Evolutionary conservation across 2,113 vertebrate species (phyloP).

Genomic region (Acrocephalus arundinaceus): DNA sequence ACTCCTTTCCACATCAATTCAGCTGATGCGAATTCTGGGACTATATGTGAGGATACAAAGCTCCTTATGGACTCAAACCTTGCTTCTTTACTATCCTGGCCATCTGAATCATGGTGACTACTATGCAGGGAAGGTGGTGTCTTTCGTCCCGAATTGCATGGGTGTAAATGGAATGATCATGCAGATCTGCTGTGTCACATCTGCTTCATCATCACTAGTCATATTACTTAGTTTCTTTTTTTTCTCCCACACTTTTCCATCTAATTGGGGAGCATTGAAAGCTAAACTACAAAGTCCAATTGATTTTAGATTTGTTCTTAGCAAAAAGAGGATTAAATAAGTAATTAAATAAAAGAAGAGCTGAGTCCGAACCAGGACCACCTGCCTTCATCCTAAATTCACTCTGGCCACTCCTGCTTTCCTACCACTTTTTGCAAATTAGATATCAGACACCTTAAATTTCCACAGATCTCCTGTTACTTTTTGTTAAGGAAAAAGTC

Average conservation of each 20-base stretch:
- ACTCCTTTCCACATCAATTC: background rate
- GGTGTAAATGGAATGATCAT: background rate
- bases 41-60: background rate
- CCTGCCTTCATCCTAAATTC: background rate
- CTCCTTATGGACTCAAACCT: background rate
- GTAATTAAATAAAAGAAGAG: background rate
- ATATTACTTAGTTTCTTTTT: background rate
- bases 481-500: background rate
- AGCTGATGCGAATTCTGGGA: background rate
- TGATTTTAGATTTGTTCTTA: background rate
- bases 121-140: background rate
- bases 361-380: background rate
- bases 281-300: background rate
- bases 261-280: background rate
- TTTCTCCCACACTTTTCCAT: background rate
- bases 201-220: background rate
- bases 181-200: background rate
- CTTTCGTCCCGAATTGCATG: background rate
- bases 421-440: background rate
- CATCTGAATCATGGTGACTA: background rate
- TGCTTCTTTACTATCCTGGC: background rate
- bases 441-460: background rate
- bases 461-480: background rate
- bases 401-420: background rate
- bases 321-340: background rate